Conservation (phyloP, 2,113 vertebrate genomes). For the Dipodomys ordii region DNA sequence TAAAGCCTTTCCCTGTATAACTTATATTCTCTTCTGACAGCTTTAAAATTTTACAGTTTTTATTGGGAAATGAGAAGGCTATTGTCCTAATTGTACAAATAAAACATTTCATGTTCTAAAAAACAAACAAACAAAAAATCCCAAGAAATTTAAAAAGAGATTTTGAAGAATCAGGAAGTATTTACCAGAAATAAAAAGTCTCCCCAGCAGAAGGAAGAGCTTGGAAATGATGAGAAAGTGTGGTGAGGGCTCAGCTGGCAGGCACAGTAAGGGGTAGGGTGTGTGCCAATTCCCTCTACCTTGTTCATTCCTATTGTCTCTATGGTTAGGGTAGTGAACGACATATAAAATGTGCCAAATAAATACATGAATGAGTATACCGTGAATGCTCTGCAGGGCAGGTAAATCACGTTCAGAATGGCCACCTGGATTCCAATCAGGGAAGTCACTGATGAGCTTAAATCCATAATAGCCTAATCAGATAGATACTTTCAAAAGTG, state of each 20-base stretch:
- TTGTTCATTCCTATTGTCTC: neutral
- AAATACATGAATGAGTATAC: neutral
- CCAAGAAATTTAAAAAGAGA: slow-evolving; percentile 29
- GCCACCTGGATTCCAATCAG: neutral
- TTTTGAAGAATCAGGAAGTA: neutral
- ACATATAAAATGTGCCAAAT: neutral
- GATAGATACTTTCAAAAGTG: neutral
- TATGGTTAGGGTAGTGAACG: neutral
- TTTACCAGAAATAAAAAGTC: neutral
- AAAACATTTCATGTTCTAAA: neutral
- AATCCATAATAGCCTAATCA: neutral
- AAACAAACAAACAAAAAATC: too few relatives aligned
- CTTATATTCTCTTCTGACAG: neutral
- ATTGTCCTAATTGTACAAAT: neutral
- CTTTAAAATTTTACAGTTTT: neutral
- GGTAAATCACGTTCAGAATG: neutral
- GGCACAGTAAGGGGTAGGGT: neutral
- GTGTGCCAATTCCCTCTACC: neutral
- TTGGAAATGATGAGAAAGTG: neutral
- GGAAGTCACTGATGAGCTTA: neutral
- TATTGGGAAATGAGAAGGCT: neutral
- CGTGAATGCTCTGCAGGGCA: neutral
- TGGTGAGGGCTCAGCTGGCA: neutral
- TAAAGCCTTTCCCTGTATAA: neutral
- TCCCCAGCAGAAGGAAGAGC: neutral